phyloP scores from a whole-genome alignment of 2,113 vertebrate genomes.

The Oceanodroma tethys region DNA sequence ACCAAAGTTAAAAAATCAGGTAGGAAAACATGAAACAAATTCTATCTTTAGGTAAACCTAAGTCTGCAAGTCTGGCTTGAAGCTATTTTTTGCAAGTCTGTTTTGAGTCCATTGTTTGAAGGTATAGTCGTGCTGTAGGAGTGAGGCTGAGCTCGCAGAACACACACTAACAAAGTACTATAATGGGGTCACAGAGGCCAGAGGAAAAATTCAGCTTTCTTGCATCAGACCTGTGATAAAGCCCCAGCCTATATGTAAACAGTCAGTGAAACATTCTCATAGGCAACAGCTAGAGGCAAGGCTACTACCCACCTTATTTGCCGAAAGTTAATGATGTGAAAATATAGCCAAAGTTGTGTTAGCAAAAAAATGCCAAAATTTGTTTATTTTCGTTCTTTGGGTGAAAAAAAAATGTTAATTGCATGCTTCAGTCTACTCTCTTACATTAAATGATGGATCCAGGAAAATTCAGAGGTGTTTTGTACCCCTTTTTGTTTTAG shows the following conservation, averaged over 20 bases:
- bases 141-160: conserved; percentile 54
- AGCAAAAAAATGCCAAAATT: neutral
- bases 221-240: conserved; percentile 61
- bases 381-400: neutral
- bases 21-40: neutral
- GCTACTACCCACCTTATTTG: neutral
- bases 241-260: conserved; percentile 45
- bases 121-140: neutral
- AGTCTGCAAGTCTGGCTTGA: neutral
- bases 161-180: conserved; percentile 33
- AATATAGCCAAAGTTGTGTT: neutral
- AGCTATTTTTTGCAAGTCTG: conserved; percentile 11
- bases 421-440: neutral
- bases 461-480: neutral
- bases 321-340: neutral
- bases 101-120: conserved; percentile 27
- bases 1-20: neutral
- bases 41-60: neutral
- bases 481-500: neutral
- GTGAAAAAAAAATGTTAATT: neutral
- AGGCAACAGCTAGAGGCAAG: conserved; percentile 2
- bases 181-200: conserved; percentile 52
- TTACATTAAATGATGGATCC: neutral
- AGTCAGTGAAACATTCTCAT: conserved; percentile 41
- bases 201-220: conserved; percentile 59